Percentiles rank a stretch among this genome's conserved stretches.
Conservation (phyloP, 2,888 invertebrate genomes). For the Ornithoptera priamus region DNA sequence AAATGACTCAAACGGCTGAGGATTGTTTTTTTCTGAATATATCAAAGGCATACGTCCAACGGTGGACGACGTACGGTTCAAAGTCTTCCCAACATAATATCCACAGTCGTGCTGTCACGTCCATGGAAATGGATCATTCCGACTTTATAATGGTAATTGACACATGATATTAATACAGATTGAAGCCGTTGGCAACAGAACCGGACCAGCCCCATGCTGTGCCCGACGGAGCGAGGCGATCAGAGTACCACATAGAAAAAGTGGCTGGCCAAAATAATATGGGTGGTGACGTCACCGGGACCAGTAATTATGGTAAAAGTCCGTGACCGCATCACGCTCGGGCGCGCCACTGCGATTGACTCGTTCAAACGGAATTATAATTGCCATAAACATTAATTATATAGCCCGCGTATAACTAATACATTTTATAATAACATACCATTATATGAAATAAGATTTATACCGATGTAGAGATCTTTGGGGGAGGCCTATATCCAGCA, state of each 20-base stretch:
- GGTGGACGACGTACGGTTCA: too few relatives aligned
- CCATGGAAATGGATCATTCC: conserved; percentile 18
- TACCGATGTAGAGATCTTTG: too few relatives aligned
- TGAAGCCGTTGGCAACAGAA: conserved; percentile 31
- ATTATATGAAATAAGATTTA: neutral
- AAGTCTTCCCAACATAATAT: conserved; percentile 1
- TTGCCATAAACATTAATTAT: conserved; percentile 1
- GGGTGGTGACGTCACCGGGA: conserved; percentile 48
- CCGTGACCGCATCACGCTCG: conserved; percentile 46
- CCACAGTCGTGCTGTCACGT: conserved; percentile 13
- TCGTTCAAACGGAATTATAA: conserved; percentile 7
- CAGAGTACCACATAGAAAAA: conserved; percentile 41
- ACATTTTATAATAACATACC: too few relatives aligned
- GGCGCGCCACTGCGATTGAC: conserved; percentile 33
- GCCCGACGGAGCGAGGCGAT: conserved; percentile 45
- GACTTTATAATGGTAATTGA: conserved; percentile 16
- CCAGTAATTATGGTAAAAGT: conserved; percentile 51
- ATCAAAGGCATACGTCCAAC: too few relatives aligned
- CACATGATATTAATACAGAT: conserved; percentile 23
- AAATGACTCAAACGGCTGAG: too few relatives aligned
- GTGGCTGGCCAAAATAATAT: conserved; percentile 40
- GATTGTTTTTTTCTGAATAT: too few relatives aligned
- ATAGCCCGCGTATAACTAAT: neutral
- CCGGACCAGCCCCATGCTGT: conserved; percentile 43
- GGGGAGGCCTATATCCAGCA: too few relatives aligned